Evolutionary conservation across 2,888 invertebrate genomes (phyloP), one percentile per base, ranked within the genome.

Genomic region (Cheilosia grossa): DNA sequence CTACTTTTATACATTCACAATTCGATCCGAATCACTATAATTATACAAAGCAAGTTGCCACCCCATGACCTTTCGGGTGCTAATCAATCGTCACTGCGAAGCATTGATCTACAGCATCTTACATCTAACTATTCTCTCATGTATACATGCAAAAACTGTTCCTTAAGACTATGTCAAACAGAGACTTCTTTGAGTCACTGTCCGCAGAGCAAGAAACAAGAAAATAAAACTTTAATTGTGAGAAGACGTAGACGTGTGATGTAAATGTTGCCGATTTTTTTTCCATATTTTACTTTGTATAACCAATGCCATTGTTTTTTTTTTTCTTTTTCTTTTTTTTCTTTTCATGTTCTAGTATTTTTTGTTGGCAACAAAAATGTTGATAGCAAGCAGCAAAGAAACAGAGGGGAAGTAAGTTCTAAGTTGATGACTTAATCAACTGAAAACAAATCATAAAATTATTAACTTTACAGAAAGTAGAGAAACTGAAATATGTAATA

Each of bases 121-220:
- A 59, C 66, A 66, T 59, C 17, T 44, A 27, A 37, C 40, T 47
- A 33, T 33, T 33, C 30, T 13, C 27, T 7, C 15, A 15, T 64
- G 64, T 79, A 64, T 64, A 79, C 70, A 79, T n/a, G 67, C 56
- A 58, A 56, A 61, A 70, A 21, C 44, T 66, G 4, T 19, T 15
- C 19, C 17, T 27, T 47, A 49, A 49, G 47, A 58, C 7, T 49
- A 63, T 69, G 56, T 24, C 40, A 63, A 78, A 47, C 13, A 33
- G 69, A 47, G 5, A 30, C 40, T 49, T 59, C 13, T 70, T 83
- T 75, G 79, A 79, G 33, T 83, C 83, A 83, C 83, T 83, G 83
- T 70, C 13, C 59, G 51, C 24, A 27, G 42, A 74, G 21, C 51
- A 70, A 54, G 47, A 59, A 74, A 53, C 58, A 58, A 59, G 49